These are phyloP conservation scores for Ceratosolen fusciceps DNA, from an alignment of 1,140 invertebrate genomes.

Conservation along the genomic window DNA sequence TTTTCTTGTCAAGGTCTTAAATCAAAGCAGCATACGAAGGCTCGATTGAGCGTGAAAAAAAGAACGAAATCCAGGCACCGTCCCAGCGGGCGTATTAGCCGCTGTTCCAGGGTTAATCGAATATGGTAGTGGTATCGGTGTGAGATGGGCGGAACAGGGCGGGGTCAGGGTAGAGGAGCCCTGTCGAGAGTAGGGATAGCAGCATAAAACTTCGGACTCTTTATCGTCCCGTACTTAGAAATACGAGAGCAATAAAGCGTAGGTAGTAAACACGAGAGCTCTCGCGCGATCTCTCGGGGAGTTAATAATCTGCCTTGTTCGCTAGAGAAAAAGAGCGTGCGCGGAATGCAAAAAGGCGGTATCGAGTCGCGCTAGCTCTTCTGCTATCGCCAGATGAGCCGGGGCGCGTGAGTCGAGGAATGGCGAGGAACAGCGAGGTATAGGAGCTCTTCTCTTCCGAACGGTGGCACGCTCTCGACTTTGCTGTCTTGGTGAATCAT, in stretches of 20 bases:
- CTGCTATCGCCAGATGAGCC: conserved; percentile 5
- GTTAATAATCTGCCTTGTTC: conserved; percentile 49
- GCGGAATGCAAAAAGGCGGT: conserved; percentile 46
- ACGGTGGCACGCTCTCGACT: conserved; percentile 25
- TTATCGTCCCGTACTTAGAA: conserved; percentile 41
- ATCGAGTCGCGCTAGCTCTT: conserved; percentile 33
- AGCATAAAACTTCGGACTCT: conserved; percentile 3
- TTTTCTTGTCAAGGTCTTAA: neutral
- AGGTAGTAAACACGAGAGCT: conserved; percentile 47
- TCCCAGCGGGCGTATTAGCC: neutral
- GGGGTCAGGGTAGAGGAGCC: neutral
- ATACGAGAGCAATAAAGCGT: conserved; percentile 48
- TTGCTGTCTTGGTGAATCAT: conserved; percentile 36
- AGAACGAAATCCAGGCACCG: neutral
- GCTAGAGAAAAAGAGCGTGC: conserved; percentile 21
- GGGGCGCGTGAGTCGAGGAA: neutral
- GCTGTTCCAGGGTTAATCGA: no score
- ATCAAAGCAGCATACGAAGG: neutral
- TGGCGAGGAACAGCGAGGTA: neutral
- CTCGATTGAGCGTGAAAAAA: neutral
- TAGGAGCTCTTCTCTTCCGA: neutral
- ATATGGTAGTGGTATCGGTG: no score
- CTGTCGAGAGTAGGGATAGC: neutral
- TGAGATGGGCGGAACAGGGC: neutral
- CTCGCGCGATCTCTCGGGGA: conserved; percentile 12